Evolutionary conservation across 2,888 invertebrate species (phyloP).

Genomic region (Lamproptera curius): DNA sequence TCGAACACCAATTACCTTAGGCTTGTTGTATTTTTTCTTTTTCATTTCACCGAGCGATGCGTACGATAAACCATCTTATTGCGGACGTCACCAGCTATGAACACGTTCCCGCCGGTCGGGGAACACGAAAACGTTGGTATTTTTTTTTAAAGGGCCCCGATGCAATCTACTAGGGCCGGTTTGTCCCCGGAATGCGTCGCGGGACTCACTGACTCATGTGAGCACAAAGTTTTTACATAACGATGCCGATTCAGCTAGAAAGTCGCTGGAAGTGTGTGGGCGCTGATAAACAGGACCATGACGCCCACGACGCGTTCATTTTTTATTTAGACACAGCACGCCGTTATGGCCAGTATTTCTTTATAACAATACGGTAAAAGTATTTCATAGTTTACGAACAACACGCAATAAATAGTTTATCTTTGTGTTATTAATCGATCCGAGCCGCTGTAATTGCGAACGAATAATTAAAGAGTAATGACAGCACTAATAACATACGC

Average conservation of each 20-base stretch:
- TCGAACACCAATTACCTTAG: slow-evolving; percentile 8
- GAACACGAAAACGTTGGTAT: slow-evolving; percentile 4
- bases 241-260: slow-evolving; percentile 50
- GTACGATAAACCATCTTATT: slow-evolving; percentile 7
- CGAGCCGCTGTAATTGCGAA: too few relatives aligned
- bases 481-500: too few relatives aligned
- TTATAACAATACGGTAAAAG: too few relatives aligned
- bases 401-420: too few relatives aligned
- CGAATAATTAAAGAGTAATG: too few relatives aligned
- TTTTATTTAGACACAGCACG: slow-evolving; percentile 33
- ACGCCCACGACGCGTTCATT: slow-evolving; percentile 43
- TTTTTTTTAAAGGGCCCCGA: slow-evolving; percentile 18
- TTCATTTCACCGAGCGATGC: neutral
- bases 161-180: slow-evolving; percentile 39
- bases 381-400: too few relatives aligned
- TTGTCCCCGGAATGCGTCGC: slow-evolving; percentile 65
- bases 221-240: slow-evolving; percentile 36
- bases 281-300: slow-evolving; percentile 58
- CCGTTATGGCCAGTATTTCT: slow-evolving; percentile 22
- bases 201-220: slow-evolving; percentile 66
- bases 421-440: too few relatives aligned
- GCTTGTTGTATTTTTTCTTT: slow-evolving; percentile 1
- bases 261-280: slow-evolving; percentile 55
- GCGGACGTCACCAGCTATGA: slow-evolving; percentile 3
- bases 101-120: slow-evolving; percentile 8